A percentile compares a stretch with the other conserved stretches of the same genome.
Evolutionary conservation across 2,797 vertebrate species (phyloP).

Genomic region (Forpus xanthops): DNA sequence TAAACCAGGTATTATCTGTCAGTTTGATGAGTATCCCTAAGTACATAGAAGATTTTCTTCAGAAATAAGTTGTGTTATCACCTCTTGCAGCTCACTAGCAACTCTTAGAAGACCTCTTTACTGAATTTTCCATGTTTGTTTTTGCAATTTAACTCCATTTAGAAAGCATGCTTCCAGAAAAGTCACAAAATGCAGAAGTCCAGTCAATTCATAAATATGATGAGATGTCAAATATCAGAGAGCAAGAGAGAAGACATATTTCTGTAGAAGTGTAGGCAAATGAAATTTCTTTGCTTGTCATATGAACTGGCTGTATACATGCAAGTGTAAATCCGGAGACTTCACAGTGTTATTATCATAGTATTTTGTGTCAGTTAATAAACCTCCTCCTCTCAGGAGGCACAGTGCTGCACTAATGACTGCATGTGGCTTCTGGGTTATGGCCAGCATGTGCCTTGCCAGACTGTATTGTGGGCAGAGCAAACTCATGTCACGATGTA

Average conservation of each 20-base stretch:
- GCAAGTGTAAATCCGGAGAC: neutral
- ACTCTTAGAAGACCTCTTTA: rapidly evolving
- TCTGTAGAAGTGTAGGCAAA: neutral
- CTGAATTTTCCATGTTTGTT: neutral
- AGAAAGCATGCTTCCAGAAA: neutral
- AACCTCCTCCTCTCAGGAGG: neutral
- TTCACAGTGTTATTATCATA: neutral
- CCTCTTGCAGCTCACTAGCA: neutral
- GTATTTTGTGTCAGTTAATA: neutral
- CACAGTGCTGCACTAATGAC: neutral
- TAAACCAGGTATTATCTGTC: neutral
- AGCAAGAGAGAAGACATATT: neutral
- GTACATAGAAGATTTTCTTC: neutral
- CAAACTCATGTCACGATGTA: neutral
- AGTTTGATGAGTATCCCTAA: neutral
- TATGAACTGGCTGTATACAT: neutral
- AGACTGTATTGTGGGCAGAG: neutral
- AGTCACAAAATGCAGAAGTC: neutral
- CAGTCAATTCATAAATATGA: neutral
- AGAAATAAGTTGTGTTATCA: neutral
- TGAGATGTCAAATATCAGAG: neutral
- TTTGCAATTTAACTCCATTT: neutral
- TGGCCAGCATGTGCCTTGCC: neutral
- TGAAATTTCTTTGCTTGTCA: neutral
- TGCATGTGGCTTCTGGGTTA: neutral